These are phyloP conservation scores for Salvator merianae DNA, from an alignment of 2,113 vertebrate genomes.

Conservation along the genomic window DNA sequence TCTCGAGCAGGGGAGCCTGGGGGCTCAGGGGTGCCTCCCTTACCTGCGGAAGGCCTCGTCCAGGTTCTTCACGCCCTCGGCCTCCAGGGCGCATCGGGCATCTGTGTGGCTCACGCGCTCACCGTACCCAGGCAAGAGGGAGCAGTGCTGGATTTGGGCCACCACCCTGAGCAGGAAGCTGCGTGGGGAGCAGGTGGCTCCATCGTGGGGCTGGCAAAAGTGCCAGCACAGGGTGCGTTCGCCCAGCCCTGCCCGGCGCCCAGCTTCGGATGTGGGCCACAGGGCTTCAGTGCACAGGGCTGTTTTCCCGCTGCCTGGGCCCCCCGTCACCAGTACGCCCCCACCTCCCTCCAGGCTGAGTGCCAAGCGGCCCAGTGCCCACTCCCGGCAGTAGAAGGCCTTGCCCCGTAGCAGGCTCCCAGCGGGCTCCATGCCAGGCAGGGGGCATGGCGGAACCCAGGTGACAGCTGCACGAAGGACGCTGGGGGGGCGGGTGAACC, in stretches of 20 bases:
- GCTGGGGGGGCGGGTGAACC: background rate
- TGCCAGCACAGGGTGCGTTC: constrained; percentile 76
- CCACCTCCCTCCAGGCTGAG: constrained; percentile 64
- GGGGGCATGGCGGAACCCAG: background rate
- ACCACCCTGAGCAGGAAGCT: constrained; percentile 78
- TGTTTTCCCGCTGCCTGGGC: constrained; percentile 78
- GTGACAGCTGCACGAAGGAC: background rate
- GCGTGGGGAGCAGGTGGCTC: constrained; percentile 65
- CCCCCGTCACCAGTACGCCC: constrained; percentile 77
- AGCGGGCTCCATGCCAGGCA: background rate
- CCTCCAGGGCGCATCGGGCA: background rate
- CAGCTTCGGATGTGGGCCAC: constrained; percentile 75
- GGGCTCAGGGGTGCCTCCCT: background rate
- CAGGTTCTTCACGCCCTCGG: constrained; percentile 69
- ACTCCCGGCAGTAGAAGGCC: constrained; percentile 81
- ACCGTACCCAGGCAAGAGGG: constrained; percentile 67
- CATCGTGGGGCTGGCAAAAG: constrained; percentile 79
- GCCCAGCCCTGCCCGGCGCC: constrained; percentile 61
- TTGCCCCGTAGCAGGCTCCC: constrained; percentile 70
- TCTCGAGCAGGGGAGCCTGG: background rate
- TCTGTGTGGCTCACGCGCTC: background rate
- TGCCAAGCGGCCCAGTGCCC: constrained; percentile 80
- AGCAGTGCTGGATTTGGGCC: constrained; percentile 73
- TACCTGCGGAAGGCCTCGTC: constrained; percentile 82
- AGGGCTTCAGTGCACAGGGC: constrained; percentile 76